These are phyloP conservation scores for Hypena proboscidalis DNA, from an alignment of 2,888 invertebrate species.

Conservation along the genomic window DNA sequence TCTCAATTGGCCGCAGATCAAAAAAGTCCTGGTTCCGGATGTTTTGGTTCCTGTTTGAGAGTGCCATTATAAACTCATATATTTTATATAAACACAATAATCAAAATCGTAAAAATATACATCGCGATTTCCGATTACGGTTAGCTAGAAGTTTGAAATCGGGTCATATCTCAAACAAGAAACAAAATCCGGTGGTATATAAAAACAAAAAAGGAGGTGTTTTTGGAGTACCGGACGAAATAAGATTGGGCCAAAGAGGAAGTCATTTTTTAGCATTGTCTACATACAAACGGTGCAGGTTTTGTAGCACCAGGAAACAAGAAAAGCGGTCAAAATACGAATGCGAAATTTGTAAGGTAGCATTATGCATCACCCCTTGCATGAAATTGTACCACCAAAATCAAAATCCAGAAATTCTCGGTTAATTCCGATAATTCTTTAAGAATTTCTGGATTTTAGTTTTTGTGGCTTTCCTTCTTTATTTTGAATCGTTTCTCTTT, in stretches of 20 bases:
- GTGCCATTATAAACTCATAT: slow-evolving; percentile 27
- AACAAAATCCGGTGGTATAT: slow-evolving; percentile 19
- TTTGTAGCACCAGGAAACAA: slow-evolving; percentile 14
- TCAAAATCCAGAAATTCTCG: slow-evolving; percentile 8
- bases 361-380: slow-evolving; percentile 23
- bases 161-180: slow-evolving; percentile 17
- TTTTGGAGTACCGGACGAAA: slow-evolving; percentile 29
- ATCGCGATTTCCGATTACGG: slow-evolving; percentile 30
- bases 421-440: too few relatives aligned
- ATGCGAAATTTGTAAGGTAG: slow-evolving; percentile 31
- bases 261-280: slow-evolving; percentile 14
- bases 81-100: slow-evolving; percentile 14
- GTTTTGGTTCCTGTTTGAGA: slow-evolving; percentile 34
- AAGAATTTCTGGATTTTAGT: too few relatives aligned
- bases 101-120: slow-evolving; percentile 22
- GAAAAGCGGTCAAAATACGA: slow-evolving; percentile 31
- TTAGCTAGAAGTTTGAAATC: slow-evolving; percentile 27
- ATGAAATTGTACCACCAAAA: slow-evolving; percentile 27
- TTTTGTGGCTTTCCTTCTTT: too few relatives aligned
- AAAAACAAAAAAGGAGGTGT: slow-evolving; percentile 33
- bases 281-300: slow-evolving; percentile 18
- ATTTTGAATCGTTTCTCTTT: too few relatives aligned
- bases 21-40: slow-evolving; percentile 23
- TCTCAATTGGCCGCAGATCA: slow-evolving; percentile 22
- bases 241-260: slow-evolving; percentile 26